phyloP scores from a whole-genome alignment of 2,797 vertebrate genomes.

The Saxicola maurus region DNA sequence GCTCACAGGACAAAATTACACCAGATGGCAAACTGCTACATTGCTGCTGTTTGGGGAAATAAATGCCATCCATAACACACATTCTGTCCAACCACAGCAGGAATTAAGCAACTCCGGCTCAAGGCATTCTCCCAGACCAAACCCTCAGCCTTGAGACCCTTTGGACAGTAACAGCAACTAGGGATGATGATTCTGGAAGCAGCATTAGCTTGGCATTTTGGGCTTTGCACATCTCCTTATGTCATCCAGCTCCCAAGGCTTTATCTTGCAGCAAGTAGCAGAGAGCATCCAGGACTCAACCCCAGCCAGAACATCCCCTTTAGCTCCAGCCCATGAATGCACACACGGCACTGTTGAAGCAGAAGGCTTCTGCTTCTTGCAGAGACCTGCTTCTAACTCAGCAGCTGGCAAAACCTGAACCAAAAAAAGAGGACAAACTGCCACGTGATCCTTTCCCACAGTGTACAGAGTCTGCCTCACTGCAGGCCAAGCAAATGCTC shows the following conservation, averaged over 20 bases:
- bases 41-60: neutral
- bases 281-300: neutral
- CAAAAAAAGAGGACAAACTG: neutral
- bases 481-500: neutral
- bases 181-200: neutral
- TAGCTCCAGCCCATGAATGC: neutral
- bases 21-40: slow-evolving; percentile 23
- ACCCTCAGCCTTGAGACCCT: neutral
- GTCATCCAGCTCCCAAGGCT: neutral
- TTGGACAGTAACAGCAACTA: neutral
- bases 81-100: neutral
- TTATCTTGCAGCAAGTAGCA: neutral
- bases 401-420: neutral
- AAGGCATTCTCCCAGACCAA: neutral
- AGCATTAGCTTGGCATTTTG: neutral
- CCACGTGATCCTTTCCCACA: neutral
- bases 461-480: neutral
- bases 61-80: neutral
- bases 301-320: neutral
- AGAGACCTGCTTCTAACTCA: neutral
- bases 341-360: neutral
- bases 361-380: neutral
- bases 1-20: slow-evolving; percentile 26
- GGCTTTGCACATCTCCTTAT: neutral
- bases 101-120: neutral